Base-by-base conservation (phyloP, 2,113 vertebrate genomes). In the Sceloporus tristichus region DNA sequence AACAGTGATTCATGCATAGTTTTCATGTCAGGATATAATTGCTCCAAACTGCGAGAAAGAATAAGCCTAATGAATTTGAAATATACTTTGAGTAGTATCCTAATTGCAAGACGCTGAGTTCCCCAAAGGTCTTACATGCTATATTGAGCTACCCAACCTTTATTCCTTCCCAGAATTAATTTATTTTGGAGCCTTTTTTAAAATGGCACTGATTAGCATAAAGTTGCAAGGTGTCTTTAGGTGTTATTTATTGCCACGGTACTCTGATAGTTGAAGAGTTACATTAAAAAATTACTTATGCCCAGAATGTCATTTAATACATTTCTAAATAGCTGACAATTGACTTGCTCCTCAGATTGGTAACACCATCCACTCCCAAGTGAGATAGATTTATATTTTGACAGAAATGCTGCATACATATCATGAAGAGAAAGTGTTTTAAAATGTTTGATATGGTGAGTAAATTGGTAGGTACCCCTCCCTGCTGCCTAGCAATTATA, bases 51-150 rank as follows among this genome's bases (percentile, higher is more conserved):
- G 25, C 27, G 62, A 79, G 66, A 79, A 74, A 79, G 78, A 85
- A 89, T 89, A 68, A 53, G 70, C 54, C 78, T 85, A 89, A 85
- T 81, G 77, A 89, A 74, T 81, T n/a, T 85, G 77, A 85, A 89
- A 81, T 74, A 66, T 68, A 56, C 40, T 85, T 89, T 89, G 88
- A 85, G 75, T 85, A 81, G 88, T 38, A 80, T 48, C 78, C 84
- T 89, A 89, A 85, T 89, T 81, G 70, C 83, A 85, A 81, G 70
- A 76, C 29, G 21, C 23, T 19, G 5, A 38, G 42, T 40, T 88
- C 62, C 87, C 74, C 83, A 68, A 88, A 84, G 80, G 87, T 88
- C 87, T 88, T 82, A 38, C 59, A 80, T 81, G 48, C 86, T 65
- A 87, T 82, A 75, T 76, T 88, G 81, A 84, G 81, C 42, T 84